Base-by-base conservation (phyloP, 2,113 vertebrate genomes). In the Phoxinus phoxinus region DNA sequence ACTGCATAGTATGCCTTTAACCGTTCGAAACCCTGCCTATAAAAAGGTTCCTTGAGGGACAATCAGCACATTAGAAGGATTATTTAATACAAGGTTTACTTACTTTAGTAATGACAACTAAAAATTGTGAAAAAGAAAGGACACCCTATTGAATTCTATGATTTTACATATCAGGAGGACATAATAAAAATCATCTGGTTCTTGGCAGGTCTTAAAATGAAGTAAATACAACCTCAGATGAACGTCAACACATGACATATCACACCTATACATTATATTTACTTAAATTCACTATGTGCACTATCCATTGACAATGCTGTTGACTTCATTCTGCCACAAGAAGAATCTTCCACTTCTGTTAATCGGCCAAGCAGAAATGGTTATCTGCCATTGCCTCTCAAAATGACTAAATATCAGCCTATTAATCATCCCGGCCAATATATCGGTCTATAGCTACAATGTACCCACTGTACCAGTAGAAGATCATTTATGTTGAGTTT, bases 401-500 rank as follows among this genome's bases (percentile, higher is more conserved):
- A 11, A 67, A 46, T 51, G 25, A 32, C 41, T 30, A 48, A 69
- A 69, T 51, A 69, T 81, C 61, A 69, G 61, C 25, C 61, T 12
- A 69, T 81, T 81, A 81, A 69, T 67, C 46, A 32, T 30, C 61
- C 27, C 8, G 41, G 5, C 19, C 27, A 19, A 53, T 32, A 81
- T 69, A 35, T 81, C 41, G 27, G 35, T 87, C 71, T 74, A 58
- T 32, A 67, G 79, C 65, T 12, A 82, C 67, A 73, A 51, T 61
- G 8, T 83, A 59, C 46, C 61, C 79, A 81, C 25, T 51, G 41
- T 21, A 51, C 19, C 19, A 46, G 79, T 44, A 35, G 61, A 67
- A 69, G 46, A 46, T 81, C 79, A 81, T 81, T 81, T 81, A 35
- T 72, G 63, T 81, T 74, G 59, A 48, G 71, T 77, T 72, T 84